A percentile compares a stretch with the other conserved stretches of the same genome.
These are phyloP conservation scores for Mormyrops boulengeri DNA, from an alignment of 2,797 vertebrate species.

Conservation along the genomic window DNA sequence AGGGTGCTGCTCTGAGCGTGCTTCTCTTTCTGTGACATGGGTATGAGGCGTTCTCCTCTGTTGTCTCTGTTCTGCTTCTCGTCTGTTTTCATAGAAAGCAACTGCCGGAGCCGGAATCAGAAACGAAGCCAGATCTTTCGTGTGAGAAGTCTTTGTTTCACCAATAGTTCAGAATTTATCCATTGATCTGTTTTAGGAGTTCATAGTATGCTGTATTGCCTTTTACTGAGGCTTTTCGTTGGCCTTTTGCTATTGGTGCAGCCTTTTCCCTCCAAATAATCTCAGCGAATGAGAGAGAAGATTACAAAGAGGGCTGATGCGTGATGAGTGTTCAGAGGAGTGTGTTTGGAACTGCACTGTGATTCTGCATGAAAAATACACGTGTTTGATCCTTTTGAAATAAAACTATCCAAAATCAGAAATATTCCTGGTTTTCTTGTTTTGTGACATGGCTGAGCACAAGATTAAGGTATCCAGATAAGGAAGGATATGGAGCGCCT, in stretches of 20 bases:
- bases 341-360: not conserved
- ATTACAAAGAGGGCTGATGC: not conserved
- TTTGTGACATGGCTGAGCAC: not conserved
- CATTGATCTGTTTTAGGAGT: not conserved
- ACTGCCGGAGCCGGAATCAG: not conserved
- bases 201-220: not conserved
- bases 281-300: not conserved
- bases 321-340: not conserved
- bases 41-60: not conserved
- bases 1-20: not conserved
- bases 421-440: not conserved
- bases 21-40: not conserved
- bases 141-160: not conserved
- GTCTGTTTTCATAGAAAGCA: not conserved
- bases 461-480: not conserved
- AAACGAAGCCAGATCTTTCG: not conserved
- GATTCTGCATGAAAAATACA: not conserved
- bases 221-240: not conserved
- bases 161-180: not conserved
- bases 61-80: not conserved
- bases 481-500: slow-evolving; percentile 16
- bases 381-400: not conserved
- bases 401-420: not conserved
- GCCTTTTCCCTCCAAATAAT: not conserved
- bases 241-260: not conserved